Conservation (phyloP, 2,113 vertebrate species). For the Centropus bengalensis region DNA sequence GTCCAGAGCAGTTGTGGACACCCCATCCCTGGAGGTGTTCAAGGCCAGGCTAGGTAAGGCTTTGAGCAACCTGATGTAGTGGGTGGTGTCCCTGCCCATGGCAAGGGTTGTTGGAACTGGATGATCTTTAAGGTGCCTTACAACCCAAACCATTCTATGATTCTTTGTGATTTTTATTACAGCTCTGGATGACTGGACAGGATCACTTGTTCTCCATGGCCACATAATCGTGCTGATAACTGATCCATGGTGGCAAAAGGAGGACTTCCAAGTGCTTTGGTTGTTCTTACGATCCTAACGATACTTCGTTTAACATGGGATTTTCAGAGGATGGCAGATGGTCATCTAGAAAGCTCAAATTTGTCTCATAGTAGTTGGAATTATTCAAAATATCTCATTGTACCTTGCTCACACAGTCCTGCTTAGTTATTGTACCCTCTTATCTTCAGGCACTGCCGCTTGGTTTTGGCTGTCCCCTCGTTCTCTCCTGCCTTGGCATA, state of each 20-base stretch:
- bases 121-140: too few species aligned
- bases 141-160: too few species aligned
- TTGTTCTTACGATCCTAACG: neutral
- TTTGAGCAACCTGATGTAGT: too few species aligned
- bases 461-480: neutral
- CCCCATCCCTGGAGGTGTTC: too few species aligned
- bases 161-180: neutral
- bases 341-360: neutral
- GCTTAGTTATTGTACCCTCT: neutral
- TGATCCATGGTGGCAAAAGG: neutral
- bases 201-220: neutral
- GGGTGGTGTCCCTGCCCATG: too few species aligned
- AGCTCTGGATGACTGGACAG: neutral
- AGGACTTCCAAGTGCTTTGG: neutral
- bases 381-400: neutral
- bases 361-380: neutral
- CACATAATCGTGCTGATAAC: neutral
- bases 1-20: too few species aligned
- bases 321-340: neutral
- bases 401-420: neutral
- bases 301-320: neutral
- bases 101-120: too few species aligned
- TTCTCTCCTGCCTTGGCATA: neutral
- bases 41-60: too few species aligned
- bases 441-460: fast-evolving